Percentiles rank a stretch among this genome's conserved stretches.
phyloP scores from a whole-genome alignment of 1,140 invertebrate species.

The Drosophila cardini region DNA sequence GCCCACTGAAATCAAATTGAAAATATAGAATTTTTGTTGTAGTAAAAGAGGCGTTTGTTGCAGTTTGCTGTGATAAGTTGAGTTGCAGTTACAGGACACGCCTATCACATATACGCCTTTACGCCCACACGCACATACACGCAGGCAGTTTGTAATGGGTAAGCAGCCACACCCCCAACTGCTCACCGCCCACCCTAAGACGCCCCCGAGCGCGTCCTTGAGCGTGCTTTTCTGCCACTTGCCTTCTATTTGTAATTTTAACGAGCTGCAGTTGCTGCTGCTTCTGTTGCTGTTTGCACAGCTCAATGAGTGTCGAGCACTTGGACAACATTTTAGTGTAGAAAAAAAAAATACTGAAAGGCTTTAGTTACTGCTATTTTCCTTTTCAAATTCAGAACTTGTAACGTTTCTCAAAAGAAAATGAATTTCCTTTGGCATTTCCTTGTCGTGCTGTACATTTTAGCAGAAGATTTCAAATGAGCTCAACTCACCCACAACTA shows the following conservation, averaged over 20 bases:
- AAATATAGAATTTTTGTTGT: conserved; percentile 16
- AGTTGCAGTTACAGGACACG: conserved; percentile 57
- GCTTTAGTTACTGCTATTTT: conserved; percentile 45
- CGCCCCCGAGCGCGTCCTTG: conserved; percentile 69
- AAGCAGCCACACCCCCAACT: background rate
- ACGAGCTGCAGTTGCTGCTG: conserved; percentile 70
- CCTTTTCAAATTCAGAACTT: conserved; percentile 43
- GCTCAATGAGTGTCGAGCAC: conserved; percentile 66
- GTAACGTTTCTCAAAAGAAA: conserved; percentile 61
- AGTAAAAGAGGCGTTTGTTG: conserved; percentile 53
- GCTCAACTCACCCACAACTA: conserved; percentile 8
- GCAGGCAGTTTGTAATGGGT: background rate
- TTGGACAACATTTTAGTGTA: conserved; percentile 74
- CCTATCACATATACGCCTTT: background rate
- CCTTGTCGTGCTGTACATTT: conserved; percentile 68
- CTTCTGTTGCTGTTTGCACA: conserved; percentile 68
- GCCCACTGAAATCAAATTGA: background rate
- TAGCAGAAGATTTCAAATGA: conserved; percentile 51
- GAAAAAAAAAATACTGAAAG: conserved; percentile 55
- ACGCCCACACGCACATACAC: conserved; percentile 43
- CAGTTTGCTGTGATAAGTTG: conserved; percentile 68
- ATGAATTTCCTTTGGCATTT: conserved; percentile 73
- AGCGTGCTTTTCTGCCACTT: conserved; percentile 82
- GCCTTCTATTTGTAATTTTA: conserved; percentile 83
- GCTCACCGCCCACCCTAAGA: background rate